Evolutionary conservation across 1,140 invertebrate species (phyloP).

Genomic region (Ceratitis capitata): DNA sequence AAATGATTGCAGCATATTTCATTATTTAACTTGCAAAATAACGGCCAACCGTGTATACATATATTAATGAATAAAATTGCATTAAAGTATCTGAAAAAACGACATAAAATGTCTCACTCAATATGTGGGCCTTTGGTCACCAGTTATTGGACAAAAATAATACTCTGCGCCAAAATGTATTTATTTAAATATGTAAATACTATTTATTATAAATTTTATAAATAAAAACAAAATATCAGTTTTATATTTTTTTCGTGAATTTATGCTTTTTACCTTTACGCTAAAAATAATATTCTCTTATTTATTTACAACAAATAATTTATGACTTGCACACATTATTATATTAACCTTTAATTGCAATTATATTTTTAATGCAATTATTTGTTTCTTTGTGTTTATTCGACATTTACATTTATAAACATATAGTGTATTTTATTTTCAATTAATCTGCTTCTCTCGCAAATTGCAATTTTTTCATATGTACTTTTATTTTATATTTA

Average conservation of each 20-base stretch:
- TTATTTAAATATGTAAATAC: constrained; percentile 61
- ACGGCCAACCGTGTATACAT: too few relatives aligned
- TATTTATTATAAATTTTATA: constrained; percentile 65
- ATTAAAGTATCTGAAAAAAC: too few relatives aligned
- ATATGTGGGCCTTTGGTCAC: too few relatives aligned
- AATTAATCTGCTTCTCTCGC: neutral
- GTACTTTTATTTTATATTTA: constrained; percentile 15
- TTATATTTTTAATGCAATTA: neutral
- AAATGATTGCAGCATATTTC: too few relatives aligned
- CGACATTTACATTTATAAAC: constrained; percentile 15
- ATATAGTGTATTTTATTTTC: constrained; percentile 11
- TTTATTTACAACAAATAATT: constrained; percentile 63
- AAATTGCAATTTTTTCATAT: constrained; percentile 16
- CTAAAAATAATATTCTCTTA: constrained; percentile 54
- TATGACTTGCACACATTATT: constrained; percentile 15
- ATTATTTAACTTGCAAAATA: too few relatives aligned
- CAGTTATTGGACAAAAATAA: too few relatives aligned
- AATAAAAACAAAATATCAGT: constrained; percentile 65
- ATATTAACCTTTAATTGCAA: neutral
- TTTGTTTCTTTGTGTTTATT: neutral
- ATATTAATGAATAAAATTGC: too few relatives aligned
- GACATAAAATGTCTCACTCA: too few relatives aligned
- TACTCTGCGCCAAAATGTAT: neutral
- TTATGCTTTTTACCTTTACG: constrained; percentile 51
- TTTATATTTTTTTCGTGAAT: constrained; percentile 61